Evolutionary conservation across 2,113 vertebrate species (phyloP).

Genomic region (Aythya baeri): DNA sequence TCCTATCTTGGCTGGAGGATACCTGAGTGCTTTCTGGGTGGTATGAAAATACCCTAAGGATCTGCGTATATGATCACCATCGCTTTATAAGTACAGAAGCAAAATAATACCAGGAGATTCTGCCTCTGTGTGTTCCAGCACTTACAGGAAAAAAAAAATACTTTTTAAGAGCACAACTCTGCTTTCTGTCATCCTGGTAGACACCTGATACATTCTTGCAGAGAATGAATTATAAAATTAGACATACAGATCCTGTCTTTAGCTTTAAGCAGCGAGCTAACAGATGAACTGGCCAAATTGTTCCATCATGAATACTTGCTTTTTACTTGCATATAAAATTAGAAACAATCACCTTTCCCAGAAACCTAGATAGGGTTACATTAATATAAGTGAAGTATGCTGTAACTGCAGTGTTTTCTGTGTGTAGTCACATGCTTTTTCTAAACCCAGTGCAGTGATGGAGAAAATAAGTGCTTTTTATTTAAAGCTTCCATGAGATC

Average conservation of each 20-base stretch:
- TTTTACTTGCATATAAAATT: not conserved
- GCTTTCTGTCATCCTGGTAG: not conserved
- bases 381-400: not conserved
- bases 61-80: not conserved
- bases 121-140: not conserved
- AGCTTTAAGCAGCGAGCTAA: not conserved
- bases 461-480: not conserved
- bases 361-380: not conserved
- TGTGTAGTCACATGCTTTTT: not conserved
- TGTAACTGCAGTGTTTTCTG: not conserved
- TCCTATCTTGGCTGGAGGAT: not conserved
- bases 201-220: not conserved
- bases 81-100: not conserved
- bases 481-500: not conserved
- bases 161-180: not conserved
- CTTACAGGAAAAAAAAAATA: not conserved
- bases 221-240: not conserved
- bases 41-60: not conserved
- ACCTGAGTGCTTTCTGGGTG: not conserved
- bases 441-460: not conserved
- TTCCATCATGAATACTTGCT: not conserved
- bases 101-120: not conserved
- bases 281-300: not conserved
- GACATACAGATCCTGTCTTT: not conserved
- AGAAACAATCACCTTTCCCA: slow-evolving; percentile 11